Percentiles rank a stretch among this genome's conserved stretches.
Conservation (phyloP, 2,113 vertebrate genomes). For the Chionomys nivalis region DNA sequence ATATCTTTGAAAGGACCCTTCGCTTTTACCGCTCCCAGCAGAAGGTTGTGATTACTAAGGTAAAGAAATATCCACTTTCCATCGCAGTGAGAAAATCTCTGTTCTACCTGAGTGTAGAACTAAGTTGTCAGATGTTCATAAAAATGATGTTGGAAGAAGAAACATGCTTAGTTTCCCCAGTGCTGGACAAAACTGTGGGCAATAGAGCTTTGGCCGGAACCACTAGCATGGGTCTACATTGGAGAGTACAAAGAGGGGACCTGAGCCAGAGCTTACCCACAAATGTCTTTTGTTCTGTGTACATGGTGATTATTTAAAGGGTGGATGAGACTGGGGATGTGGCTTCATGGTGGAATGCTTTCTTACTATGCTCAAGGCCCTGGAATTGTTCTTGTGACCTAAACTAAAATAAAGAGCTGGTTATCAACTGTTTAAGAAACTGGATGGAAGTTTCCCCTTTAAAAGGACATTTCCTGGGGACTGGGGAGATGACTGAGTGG, state of each 20-base stretch:
- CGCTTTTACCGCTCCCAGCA: constrained; percentile 91
- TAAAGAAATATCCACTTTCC: constrained; percentile 75
- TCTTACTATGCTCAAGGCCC: background rate
- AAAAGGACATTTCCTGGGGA: background rate
- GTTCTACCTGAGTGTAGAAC: background rate
- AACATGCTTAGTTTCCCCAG: constrained; percentile 1
- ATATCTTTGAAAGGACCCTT: constrained; percentile 91
- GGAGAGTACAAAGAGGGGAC: background rate
- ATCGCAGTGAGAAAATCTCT: background rate
- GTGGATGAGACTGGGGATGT: background rate
- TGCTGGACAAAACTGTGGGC: constrained; percentile 20
- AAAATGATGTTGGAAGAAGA: background rate
- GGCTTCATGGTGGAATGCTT: background rate
- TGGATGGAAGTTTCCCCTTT: background rate
- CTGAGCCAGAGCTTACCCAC: background rate
- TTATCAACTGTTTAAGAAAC: constrained; percentile 38
- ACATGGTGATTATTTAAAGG: constrained; percentile 36
- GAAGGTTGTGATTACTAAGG: constrained; percentile 91
- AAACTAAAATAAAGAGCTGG: background rate
- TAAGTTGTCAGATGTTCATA: background rate
- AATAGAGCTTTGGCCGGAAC: background rate
- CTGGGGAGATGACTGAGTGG: background rate
- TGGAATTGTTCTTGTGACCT: background rate
- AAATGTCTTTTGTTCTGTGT: background rate
- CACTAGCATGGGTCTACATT: background rate